A percentile compares a stretch with the other conserved stretches of the same genome.
Evolutionary conservation across 2,888 invertebrate genomes (phyloP).

Genomic region (Clunio marinus): DNA sequence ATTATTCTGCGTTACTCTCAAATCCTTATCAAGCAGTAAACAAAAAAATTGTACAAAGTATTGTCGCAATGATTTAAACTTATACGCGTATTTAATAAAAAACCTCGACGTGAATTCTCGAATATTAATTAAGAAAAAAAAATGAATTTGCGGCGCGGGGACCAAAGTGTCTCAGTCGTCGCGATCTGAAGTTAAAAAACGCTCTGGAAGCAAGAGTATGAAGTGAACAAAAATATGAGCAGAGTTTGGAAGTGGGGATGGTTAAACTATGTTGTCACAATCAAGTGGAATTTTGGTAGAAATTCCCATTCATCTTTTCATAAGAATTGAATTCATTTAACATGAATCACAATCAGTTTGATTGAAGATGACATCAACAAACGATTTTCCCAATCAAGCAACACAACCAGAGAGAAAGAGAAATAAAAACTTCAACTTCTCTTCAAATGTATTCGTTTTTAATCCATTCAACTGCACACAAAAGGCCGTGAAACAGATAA

Average conservation of each 20-base stretch:
- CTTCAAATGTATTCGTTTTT: slow-evolving; percentile 13
- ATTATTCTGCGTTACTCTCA: neutral
- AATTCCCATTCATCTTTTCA: neutral
- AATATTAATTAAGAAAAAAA: neutral
- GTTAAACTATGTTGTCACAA: neutral
- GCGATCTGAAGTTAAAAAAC: slow-evolving; percentile 11
- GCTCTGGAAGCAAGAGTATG: slow-evolving; percentile 27
- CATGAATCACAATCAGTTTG: no score
- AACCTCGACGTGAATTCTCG: neutral
- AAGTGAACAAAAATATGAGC: slow-evolving; percentile 28
- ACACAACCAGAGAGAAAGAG: neutral
- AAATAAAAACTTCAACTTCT: neutral
- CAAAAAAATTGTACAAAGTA: neutral
- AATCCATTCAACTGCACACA: slow-evolving; percentile 12
- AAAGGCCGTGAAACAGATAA: slow-evolving; percentile 2
- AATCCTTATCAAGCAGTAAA: neutral
- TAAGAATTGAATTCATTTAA: neutral
- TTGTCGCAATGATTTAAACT: no score
- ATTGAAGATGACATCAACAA: neutral
- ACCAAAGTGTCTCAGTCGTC: slow-evolving; percentile 16
- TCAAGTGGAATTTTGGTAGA: neutral
- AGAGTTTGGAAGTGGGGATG: slow-evolving; percentile 2
- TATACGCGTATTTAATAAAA: no score
- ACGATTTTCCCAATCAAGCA: neutral
- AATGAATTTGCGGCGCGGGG: neutral